Evolutionary conservation across 2,797 vertebrate species (phyloP).

Genomic region (Jordanella pulchra): DNA sequence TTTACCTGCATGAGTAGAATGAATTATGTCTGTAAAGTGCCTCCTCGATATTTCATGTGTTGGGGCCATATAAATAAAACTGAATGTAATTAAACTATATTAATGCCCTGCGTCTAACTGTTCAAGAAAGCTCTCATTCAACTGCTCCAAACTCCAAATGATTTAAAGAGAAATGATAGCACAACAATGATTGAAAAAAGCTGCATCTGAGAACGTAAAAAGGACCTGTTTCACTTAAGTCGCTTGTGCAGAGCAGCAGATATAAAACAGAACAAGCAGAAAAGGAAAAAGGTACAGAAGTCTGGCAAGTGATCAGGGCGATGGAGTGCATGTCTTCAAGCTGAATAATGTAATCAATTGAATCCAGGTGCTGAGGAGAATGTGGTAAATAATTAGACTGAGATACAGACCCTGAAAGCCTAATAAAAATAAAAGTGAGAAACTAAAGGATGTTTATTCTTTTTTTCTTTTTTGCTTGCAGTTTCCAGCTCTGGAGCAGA

Average conservation of each 20-base stretch:
- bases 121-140: slow-evolving; percentile 5
- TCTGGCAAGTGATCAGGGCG: slow-evolving; percentile 4
- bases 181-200: slow-evolving; percentile 5
- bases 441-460: not conserved
- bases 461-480: not conserved
- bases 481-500: not conserved
- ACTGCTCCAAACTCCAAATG: slow-evolving; percentile 12
- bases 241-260: slow-evolving; percentile 11
- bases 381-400: slow-evolving; percentile 28
- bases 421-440: slow-evolving; percentile 12
- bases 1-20: no score
- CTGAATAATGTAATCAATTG: slow-evolving; percentile 40
- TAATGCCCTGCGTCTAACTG: not conserved
- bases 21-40: no score
- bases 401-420: slow-evolving; percentile 16
- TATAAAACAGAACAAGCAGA: slow-evolving; percentile 4
- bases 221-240: slow-evolving; percentile 2
- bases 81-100: no score
- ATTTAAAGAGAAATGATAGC: slow-evolving; percentile 15
- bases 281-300: slow-evolving; percentile 15
- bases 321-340: slow-evolving; percentile 18
- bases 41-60: no score
- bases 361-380: slow-evolving; percentile 27
- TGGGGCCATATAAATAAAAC: no score
- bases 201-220: not conserved